Evolutionary conservation across 2,797 vertebrate species (phyloP).

Genomic region (Pseudocheirus occidentalis): DNA sequence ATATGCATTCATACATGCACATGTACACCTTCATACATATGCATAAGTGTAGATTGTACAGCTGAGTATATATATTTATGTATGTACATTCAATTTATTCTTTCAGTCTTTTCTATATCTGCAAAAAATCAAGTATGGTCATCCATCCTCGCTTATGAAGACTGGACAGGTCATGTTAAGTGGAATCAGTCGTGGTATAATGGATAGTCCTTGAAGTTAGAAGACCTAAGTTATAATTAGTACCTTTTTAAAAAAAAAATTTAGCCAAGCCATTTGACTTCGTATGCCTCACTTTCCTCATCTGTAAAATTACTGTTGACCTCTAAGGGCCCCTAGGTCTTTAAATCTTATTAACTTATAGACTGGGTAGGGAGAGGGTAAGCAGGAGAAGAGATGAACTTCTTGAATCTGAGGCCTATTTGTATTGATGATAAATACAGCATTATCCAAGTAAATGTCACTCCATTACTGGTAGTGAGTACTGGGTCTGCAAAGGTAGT

Average conservation of each 20-base stretch:
- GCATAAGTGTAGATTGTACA: too few species aligned
- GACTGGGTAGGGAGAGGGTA: background rate
- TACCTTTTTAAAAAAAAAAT: too few species aligned
- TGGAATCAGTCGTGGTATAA: background rate
- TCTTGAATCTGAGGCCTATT: background rate
- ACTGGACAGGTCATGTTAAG: background rate
- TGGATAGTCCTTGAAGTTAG: background rate
- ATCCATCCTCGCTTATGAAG: conserved; percentile 8
- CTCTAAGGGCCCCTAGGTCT: background rate
- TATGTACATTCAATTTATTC: background rate
- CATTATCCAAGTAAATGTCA: background rate
- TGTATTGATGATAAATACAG: background rate
- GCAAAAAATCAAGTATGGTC: background rate
- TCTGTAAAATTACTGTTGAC: background rate
- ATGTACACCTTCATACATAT: background rate
- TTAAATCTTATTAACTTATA: background rate
- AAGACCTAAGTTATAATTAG: background rate
- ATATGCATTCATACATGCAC: background rate
- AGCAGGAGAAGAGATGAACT: conserved; percentile 27
- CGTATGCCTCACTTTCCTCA: background rate
- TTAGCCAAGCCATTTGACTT: background rate
- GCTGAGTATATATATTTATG: background rate
- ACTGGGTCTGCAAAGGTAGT: background rate
- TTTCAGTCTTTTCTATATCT: conserved; percentile 14
- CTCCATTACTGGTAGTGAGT: background rate